phyloP scores from a whole-genome alignment of 2,888 invertebrate genomes.

The Rapana venosa region DNA sequence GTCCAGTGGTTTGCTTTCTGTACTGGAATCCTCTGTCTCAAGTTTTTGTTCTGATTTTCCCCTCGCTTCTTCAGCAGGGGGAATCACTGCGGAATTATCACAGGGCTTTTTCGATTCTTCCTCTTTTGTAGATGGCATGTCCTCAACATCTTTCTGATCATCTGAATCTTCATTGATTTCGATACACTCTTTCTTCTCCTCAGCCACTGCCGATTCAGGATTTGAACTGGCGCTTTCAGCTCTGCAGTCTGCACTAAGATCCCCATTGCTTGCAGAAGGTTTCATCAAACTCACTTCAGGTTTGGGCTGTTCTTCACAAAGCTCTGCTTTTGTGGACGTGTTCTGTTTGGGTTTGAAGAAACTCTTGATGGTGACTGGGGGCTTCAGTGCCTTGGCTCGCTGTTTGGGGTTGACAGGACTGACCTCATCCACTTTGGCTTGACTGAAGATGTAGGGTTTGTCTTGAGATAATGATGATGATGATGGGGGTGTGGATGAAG shows the following conservation, averaged over 20 bases:
- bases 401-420: slow-evolving; percentile 63
- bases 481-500: background rate
- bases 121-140: background rate
- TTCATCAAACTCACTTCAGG: background rate
- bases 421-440: slow-evolving; percentile 57
- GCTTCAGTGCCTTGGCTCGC: slow-evolving; percentile 66
- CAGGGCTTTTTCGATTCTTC: background rate
- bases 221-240: background rate
- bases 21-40: background rate
- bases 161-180: background rate
- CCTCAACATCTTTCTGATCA: background rate
- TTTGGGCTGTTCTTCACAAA: background rate
- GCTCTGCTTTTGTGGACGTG: background rate
- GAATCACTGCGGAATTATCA: background rate
- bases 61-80: background rate
- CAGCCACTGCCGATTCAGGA: background rate
- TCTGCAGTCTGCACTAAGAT: background rate
- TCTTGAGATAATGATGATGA: background rate
- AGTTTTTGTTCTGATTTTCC: background rate
- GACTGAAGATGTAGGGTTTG: slow-evolving; percentile 34
- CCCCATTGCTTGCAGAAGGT: background rate
- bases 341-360: slow-evolving; percentile 67
- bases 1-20: background rate
- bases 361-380: slow-evolving; percentile 73
- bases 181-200: background rate